Evolutionary conservation across 2,113 vertebrate species (phyloP).

Genomic region (Podarcis muralis): DNA sequence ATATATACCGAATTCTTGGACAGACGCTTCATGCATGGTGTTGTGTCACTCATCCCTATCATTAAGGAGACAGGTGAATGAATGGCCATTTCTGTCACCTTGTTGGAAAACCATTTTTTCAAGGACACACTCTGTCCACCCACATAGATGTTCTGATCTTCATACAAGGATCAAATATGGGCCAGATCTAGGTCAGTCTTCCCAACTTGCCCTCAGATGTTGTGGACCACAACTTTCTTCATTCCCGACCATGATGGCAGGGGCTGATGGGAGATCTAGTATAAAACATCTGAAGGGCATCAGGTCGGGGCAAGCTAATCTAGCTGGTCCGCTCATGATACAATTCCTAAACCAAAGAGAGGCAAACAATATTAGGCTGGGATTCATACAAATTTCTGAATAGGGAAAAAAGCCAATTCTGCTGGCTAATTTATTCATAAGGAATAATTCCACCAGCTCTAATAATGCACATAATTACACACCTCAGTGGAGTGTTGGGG

Average conservation of each 20-base stretch:
- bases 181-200: no score
- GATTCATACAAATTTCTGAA: slow-evolving; percentile 30
- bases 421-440: slow-evolving; percentile 53
- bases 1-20: no score
- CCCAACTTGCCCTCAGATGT: no score
- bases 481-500: slow-evolving; percentile 58
- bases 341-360: background rate
- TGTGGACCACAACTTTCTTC: no score
- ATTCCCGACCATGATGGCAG: no score
- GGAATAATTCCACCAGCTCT: slow-evolving; percentile 54
- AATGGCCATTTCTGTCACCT: background rate
- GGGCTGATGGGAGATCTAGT: no score
- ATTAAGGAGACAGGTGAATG: background rate
- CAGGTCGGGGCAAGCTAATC: background rate
- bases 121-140: no score
- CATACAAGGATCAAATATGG: no score
- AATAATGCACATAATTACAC: slow-evolving; percentile 67
- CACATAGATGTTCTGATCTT: no score
- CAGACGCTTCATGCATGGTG: background rate
- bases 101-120: background rate
- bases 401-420: slow-evolving; percentile 7
- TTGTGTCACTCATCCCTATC: background rate
- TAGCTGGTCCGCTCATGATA: background rate
- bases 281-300: background rate
- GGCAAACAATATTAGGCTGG: background rate